Percentiles rank a stretch among this genome's conserved stretches.
phyloP scores from a whole-genome alignment of 2,888 invertebrate species.

The Tinea trinotella region DNA sequence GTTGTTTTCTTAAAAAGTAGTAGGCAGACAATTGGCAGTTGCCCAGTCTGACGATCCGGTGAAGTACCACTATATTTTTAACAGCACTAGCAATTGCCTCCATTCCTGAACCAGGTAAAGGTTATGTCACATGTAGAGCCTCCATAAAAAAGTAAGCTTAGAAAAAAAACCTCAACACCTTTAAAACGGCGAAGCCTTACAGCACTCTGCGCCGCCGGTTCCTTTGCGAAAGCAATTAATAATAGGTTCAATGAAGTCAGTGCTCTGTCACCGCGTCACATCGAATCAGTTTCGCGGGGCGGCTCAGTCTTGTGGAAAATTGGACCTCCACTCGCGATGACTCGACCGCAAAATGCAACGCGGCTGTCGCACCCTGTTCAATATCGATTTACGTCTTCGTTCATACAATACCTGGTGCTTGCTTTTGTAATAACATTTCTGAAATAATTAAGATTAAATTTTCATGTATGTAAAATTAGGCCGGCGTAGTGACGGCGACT shows the following conservation, averaged over 20 bases:
- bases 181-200: slow-evolving; percentile 10
- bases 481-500: too few relatives aligned
- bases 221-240: slow-evolving; percentile 13
- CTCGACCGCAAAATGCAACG: slow-evolving; percentile 46
- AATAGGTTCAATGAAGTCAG: slow-evolving; percentile 10
- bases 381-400: slow-evolving; percentile 5
- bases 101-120: too few relatives aligned
- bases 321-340: slow-evolving; percentile 41
- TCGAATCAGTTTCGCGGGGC: slow-evolving; percentile 49
- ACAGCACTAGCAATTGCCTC: too few relatives aligned
- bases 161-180: not conserved
- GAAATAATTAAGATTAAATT: too few relatives aligned
- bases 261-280: slow-evolving; percentile 55
- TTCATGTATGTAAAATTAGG: too few relatives aligned
- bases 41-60: too few relatives aligned
- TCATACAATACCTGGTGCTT: not conserved
- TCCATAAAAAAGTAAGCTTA: too few relatives aligned
- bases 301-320: slow-evolving; percentile 58
- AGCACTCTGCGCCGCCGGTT: not conserved
- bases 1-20: too few relatives aligned
- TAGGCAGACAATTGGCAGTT: too few relatives aligned
- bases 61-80: too few relatives aligned
- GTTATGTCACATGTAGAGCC: too few relatives aligned
- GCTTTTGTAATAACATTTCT: too few relatives aligned
- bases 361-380: slow-evolving; percentile 27